Base-by-base conservation (phyloP, 2,113 vertebrate species). In the Oncorhynchus clarkii region DNA sequence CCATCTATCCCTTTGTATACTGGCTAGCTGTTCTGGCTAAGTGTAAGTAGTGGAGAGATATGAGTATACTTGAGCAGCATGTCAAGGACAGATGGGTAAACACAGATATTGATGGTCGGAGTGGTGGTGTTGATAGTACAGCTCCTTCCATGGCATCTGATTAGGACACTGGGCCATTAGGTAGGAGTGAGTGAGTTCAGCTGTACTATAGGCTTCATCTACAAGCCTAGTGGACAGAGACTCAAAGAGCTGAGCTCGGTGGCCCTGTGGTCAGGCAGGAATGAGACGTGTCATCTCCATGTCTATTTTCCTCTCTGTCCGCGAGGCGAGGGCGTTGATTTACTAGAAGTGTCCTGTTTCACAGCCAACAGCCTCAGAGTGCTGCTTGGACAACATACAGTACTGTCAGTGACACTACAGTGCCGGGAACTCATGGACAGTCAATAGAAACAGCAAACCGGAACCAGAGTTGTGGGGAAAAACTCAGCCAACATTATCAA, bases 31-130 rank as follows among this genome's bases (percentile, higher is more conserved):
- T n/a, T 66, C 3, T 18, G 24, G 20, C 24, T 62, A 29, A 34
- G 54, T 65, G 13, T 20, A 2, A 51, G n/a, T 9, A 5, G 18
- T 11, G 22, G 18, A 62, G 64, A 60, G 27, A 49, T 67, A 31
- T 18, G 13, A 59, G 34, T 29, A 34, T 49, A 67, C 59, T 49
- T 57, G 57, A 57, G 45, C 26, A 57, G 39, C 26, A 20, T 75
- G 69, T 78, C 78, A 81, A 82, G 78, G 79, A 77, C 72, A 49
- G 68, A 75, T 71, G 78, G 84, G 76, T 78, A 65, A 78, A 72
- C 20, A 26, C 70, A 71, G 4, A 45, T 57, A 20, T 11, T 62
- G n/a, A 20, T n/a, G 59, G 18, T 7, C 9, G 2, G 5, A 8
- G 59, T 62, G 59, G 31, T 70, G n/a, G 18, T 39, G 16, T 18